phyloP scores from a whole-genome alignment of 2,888 invertebrate species.

The Tinea semifulvella region DNA sequence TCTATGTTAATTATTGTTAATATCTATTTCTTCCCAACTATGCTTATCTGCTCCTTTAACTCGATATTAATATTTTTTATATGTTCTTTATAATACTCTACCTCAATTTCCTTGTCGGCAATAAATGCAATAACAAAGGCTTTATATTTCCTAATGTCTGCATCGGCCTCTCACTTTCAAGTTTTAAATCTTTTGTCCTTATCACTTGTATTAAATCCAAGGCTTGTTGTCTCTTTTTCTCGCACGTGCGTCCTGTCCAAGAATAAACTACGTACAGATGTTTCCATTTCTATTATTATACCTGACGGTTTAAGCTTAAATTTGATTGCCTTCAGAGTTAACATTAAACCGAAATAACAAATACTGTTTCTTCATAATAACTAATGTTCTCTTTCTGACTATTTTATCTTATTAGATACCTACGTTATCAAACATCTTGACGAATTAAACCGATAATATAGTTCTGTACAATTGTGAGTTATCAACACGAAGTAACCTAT shows the following conservation, averaged over 20 bases:
- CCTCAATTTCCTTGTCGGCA: no score
- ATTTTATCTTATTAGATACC: neutral
- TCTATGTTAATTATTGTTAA: no score
- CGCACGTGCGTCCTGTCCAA: slow-evolving; percentile 8
- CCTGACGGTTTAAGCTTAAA: no score
- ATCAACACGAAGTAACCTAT: neutral
- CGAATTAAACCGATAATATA: neutral
- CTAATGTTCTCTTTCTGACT: neutral
- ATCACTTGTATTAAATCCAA: neutral
- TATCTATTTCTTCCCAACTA: no score
- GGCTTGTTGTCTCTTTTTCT: slow-evolving; percentile 1
- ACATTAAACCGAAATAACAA: neutral
- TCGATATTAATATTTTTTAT: no score
- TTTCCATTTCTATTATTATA: no score
- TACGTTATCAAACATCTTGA: slow-evolving; percentile 1
- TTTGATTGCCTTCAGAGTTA: no score
- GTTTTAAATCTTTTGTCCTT: slow-evolving; percentile 7
- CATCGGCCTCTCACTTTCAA: slow-evolving; percentile 1
- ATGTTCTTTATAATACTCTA: no score
- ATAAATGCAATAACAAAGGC: slow-evolving; percentile 1
- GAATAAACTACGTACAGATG: slow-evolving; percentile 1
- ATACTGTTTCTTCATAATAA: neutral
- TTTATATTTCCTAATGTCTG: neutral
- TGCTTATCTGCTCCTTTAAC: no score
- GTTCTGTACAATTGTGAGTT: neutral